These are phyloP conservation scores for Menidia beryllina DNA, from an alignment of 2,113 vertebrate genomes.

Conservation along the genomic window DNA sequence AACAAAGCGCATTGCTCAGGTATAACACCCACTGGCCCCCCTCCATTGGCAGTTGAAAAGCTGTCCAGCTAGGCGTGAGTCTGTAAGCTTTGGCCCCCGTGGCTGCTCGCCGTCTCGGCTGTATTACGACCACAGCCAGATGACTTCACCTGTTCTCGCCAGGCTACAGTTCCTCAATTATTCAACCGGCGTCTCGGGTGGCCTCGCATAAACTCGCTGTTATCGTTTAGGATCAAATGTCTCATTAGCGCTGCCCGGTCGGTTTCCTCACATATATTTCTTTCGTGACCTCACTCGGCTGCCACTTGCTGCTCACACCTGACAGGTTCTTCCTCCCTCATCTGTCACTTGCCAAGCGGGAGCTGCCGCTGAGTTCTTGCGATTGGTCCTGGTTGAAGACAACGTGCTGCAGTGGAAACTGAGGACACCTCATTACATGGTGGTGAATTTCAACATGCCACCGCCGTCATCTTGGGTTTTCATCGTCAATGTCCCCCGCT, in stretches of 20 bases:
- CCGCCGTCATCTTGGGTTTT: constrained; percentile 64
- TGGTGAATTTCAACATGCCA: constrained; percentile 54
- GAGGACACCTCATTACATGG: constrained; percentile 36
- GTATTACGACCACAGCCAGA: constrained; percentile 32
- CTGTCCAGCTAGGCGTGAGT: constrained; percentile 1
- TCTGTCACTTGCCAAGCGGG: constrained; percentile 30
- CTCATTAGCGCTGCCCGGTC: constrained; percentile 74
- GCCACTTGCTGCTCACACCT: constrained; percentile 12
- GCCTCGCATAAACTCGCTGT: constrained; percentile 73
- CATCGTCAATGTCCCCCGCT: constrained; percentile 24
- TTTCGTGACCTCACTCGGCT: constrained; percentile 35
- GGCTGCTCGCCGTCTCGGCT: constrained; percentile 13
- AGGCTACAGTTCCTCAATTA: constrained; percentile 65
- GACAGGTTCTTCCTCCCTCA: constrained; percentile 36
- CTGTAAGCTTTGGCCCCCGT: constrained; percentile 28
- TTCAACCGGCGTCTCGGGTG: constrained; percentile 69
- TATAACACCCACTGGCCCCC: constrained; percentile 47
- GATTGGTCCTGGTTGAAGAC: constrained; percentile 7
- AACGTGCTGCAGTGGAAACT: constrained; percentile 41
- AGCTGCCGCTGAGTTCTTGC: neutral
- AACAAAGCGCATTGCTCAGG: constrained; percentile 33
- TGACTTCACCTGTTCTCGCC: constrained; percentile 48
- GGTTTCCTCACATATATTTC: constrained; percentile 60
- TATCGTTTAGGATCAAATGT: constrained; percentile 79
- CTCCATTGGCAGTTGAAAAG: constrained; percentile 33